Conservation (phyloP, 1,140 invertebrate genomes). For the Tyrophagus putrescentiae region DNA sequence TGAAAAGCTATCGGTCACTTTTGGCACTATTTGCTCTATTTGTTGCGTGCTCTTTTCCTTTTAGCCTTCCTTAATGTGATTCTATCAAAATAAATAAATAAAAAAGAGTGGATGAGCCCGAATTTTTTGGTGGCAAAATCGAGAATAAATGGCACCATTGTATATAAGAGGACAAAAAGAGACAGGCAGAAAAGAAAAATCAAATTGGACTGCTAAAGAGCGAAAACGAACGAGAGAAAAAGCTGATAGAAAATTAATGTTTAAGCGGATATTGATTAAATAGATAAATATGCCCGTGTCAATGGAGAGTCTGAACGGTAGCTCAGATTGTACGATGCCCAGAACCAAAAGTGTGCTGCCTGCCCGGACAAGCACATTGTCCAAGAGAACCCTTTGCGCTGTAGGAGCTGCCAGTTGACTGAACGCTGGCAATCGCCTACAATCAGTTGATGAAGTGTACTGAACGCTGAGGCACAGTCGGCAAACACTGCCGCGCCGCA, state of each 20-base stretch:
- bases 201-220: no score
- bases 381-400: not conserved
- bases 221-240: no score
- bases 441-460: not conserved
- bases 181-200: no score
- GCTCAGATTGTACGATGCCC: no score
- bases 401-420: not conserved
- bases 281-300: not conserved
- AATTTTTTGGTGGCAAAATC: no score
- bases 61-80: not conserved
- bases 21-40: not conserved
- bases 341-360: not conserved
- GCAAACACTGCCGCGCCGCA: no score
- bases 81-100: not conserved
- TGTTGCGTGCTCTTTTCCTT: not conserved
- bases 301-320: not conserved
- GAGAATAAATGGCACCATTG: no score
- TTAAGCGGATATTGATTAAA: not conserved
- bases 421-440: not conserved
- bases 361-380: not conserved
- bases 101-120: not conserved
- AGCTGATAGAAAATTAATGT: not conserved
- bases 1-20: no score
- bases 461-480: not conserved
- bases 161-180: no score